A percentile compares a stretch with the other conserved stretches of the same genome.
Conservation (phyloP, 1,140 invertebrate species). For the Papilio dardanus region DNA sequence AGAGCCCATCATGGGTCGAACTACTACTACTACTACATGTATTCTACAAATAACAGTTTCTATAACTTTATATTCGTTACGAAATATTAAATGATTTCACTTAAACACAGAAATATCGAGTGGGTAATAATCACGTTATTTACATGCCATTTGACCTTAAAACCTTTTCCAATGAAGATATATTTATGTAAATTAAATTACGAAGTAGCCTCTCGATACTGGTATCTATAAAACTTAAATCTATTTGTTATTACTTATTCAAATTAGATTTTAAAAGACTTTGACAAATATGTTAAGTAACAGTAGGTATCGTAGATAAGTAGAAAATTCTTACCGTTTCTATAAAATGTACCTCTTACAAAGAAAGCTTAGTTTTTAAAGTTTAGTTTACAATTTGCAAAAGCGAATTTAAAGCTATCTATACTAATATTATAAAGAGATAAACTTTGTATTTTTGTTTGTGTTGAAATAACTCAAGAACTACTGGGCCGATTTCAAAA, state of each 20-base stretch:
- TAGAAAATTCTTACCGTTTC: background rate
- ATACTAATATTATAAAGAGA: too few relatives aligned
- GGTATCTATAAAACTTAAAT: background rate
- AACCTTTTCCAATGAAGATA: conserved; percentile 11
- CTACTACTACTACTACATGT: too few relatives aligned
- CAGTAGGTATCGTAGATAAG: background rate
- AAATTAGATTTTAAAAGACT: background rate
- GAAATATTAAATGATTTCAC: background rate
- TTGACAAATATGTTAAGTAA: background rate
- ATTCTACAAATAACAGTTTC: background rate
- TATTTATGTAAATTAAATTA: conserved; percentile 4
- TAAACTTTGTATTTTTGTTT: too few relatives aligned
- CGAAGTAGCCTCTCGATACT: background rate
- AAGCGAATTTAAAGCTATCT: too few relatives aligned
- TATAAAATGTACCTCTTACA: background rate
- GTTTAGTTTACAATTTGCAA: too few relatives aligned
- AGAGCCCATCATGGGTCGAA: too few relatives aligned
- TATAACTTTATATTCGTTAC: background rate
- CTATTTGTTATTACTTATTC: background rate
- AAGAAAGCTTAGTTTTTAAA: too few relatives aligned
- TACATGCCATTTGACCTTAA: conserved; percentile 13
- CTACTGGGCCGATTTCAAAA: too few relatives aligned
- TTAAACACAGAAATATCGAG: background rate
- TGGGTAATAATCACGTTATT: conserved; percentile 6
- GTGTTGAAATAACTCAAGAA: too few relatives aligned